A percentile compares a stretch with the other conserved stretches of the same genome.
phyloP scores from a whole-genome alignment of 2,888 invertebrate species.

The Oscheius onirici region DNA sequence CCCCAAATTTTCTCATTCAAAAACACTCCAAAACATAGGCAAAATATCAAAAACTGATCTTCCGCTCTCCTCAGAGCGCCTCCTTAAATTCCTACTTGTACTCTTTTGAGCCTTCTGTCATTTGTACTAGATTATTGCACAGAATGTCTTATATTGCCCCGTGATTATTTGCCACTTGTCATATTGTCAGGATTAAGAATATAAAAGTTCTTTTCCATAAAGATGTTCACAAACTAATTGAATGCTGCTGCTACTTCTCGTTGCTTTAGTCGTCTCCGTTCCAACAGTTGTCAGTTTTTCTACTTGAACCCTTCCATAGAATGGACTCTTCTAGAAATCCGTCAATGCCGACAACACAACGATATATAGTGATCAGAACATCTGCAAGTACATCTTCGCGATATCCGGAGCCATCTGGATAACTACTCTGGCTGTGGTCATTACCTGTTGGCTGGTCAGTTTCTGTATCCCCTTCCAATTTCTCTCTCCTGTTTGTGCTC shows the following conservation, averaged over 20 bases:
- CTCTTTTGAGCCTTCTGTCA: neutral
- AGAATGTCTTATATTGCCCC: neutral
- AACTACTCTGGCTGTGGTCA: neutral
- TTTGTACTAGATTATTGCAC: neutral
- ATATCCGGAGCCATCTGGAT: constrained; percentile 9
- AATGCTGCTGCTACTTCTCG: constrained; percentile 1
- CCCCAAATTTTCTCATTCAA: neutral
- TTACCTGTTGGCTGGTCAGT: constrained; percentile 29
- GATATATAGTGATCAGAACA: neutral
- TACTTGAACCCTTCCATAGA: neutral
- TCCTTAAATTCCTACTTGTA: constrained; percentile 3
- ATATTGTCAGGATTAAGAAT: neutral
- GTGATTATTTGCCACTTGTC: constrained; percentile 4
- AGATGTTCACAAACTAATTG: neutral
- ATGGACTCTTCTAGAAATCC: neutral
- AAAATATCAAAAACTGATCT: constrained; percentile 22
- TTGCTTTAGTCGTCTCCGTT: neutral
- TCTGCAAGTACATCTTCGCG: constrained; percentile 18
- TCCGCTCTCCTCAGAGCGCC: neutral
- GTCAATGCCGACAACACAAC: constrained; percentile 14
- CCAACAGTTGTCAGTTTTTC: constrained; percentile 1
- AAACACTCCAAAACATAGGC: neutral
- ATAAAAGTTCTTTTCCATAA: too few species aligned
- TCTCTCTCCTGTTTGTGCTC: constrained; percentile 1
- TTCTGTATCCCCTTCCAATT: neutral